phyloP scores from a whole-genome alignment of 1,140 invertebrate species.

The Maconellicoccus hirsutus region DNA sequence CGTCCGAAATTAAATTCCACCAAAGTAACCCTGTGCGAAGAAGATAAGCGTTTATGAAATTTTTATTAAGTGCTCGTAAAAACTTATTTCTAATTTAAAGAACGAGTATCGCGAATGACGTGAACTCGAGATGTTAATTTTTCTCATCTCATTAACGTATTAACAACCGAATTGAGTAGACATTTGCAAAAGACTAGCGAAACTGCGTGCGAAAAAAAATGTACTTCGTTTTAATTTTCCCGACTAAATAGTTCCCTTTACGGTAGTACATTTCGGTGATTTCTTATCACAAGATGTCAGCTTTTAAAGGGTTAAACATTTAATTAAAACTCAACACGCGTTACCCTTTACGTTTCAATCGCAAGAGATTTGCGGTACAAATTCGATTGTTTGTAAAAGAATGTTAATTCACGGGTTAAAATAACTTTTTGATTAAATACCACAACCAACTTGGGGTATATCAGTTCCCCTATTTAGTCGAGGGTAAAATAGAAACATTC shows the following conservation, averaged over 20 bases:
- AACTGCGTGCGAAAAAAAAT: too few species aligned
- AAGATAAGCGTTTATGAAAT: neutral
- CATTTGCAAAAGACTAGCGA: neutral
- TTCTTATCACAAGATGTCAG: neutral
- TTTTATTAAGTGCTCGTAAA: neutral
- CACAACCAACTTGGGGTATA: neutral
- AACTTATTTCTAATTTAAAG: neutral
- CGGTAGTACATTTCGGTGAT: neutral
- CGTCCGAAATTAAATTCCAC: neutral
- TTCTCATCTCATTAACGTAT: neutral
- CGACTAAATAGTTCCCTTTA: too few species aligned
- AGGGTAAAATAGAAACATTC: too few species aligned
- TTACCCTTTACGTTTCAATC: neutral
- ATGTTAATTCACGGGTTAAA: neutral
- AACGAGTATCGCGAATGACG: neutral
- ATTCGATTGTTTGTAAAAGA: neutral
- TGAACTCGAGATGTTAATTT: neutral
- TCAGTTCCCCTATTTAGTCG: too few species aligned
- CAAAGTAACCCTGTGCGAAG: neutral
- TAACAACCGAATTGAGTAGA: neutral
- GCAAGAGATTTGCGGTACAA: neutral
- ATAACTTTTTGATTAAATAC: neutral
- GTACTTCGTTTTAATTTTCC: too few species aligned
- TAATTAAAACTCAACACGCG: neutral
- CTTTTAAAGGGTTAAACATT: neutral